Conservation (phyloP, 1,140 invertebrate species). For the Drosophila virilis region DNA sequence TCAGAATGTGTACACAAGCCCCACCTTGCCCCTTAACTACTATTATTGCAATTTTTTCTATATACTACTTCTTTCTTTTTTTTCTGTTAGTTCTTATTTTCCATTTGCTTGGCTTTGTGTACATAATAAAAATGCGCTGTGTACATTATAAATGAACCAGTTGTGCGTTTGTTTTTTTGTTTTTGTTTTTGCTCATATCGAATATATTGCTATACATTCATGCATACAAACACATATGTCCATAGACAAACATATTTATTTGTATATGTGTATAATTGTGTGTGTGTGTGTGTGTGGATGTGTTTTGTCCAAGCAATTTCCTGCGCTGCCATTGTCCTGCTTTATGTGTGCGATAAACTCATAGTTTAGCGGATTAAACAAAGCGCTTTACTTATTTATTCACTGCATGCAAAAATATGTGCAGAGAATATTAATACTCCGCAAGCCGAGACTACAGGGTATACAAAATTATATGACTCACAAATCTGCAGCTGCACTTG, state of each 20-base stretch:
- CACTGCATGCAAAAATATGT: conserved; percentile 35
- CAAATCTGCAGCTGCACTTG: no score
- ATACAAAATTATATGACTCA: background rate
- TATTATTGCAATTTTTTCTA: conserved; percentile 45
- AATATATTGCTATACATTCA: conserved; percentile 3
- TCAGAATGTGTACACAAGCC: conserved; percentile 54
- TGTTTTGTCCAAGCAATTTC: conserved; percentile 56
- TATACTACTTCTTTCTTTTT: conserved; percentile 6
- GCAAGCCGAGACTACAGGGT: background rate
- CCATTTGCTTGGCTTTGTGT: conserved; percentile 27
- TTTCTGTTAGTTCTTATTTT: background rate
- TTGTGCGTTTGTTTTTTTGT: conserved; percentile 27
- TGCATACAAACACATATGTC: conserved; percentile 16
- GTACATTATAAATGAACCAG: conserved; percentile 71
- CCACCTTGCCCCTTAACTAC: conserved; percentile 35
- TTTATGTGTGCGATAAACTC: conserved; percentile 37
- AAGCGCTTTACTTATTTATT: conserved; percentile 66
- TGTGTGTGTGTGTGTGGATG: background rate
- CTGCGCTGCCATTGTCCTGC: conserved; percentile 28
- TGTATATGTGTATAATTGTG: conserved; percentile 17
- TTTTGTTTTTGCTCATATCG: conserved; percentile 12
- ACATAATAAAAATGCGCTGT: conserved; percentile 51
- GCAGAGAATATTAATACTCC: conserved; percentile 30
- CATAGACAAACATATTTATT: conserved; percentile 13
- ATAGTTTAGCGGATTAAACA: conserved; percentile 75